Evolutionary conservation across 2,888 invertebrate genomes (phyloP).

Genomic region (Sturmia bella): DNA sequence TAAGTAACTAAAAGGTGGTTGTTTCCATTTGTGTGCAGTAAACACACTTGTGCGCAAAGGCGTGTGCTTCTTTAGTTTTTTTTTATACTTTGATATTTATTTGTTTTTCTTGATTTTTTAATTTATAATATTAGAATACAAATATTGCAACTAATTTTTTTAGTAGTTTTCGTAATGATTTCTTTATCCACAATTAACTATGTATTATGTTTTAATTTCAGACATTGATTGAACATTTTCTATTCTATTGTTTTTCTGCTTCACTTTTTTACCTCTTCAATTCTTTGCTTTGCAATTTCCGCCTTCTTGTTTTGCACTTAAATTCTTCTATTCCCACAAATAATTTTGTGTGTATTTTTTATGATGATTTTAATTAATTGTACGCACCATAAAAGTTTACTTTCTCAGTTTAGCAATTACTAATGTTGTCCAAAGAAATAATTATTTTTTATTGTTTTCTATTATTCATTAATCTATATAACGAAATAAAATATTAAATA

Average conservation of each 20-base stretch:
- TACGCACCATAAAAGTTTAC: conserved; percentile 47
- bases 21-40: conserved; percentile 64
- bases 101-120: conserved; percentile 17
- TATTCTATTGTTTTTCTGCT: conserved; percentile 66
- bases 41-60: conserved; percentile 70
- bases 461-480: conserved; percentile 24
- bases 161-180: conserved; percentile 30
- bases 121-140: conserved; percentile 36
- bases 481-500: conserved; percentile 22
- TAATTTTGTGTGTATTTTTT: conserved; percentile 69
- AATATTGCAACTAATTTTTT: conserved; percentile 19
- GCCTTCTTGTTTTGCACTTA: conserved; percentile 71
- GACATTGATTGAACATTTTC: conserved; percentile 56
- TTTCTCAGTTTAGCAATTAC: conserved; percentile 11
- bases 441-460: conserved; percentile 18
- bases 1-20: conserved; percentile 63
- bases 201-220: conserved; percentile 45
- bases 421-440: conserved; percentile 8
- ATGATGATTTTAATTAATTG: conserved; percentile 54
- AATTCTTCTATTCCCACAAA: conserved; percentile 67
- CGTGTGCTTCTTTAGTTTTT: conserved; percentile 64
- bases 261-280: conserved; percentile 45
- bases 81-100: conserved; percentile 53
- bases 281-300: conserved; percentile 70
- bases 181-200: conserved; percentile 22